Percentiles rank a stretch among this genome's conserved stretches.
Evolutionary conservation across 2,113 vertebrate genomes (phyloP).

Genomic region (Talpa occidentalis): DNA sequence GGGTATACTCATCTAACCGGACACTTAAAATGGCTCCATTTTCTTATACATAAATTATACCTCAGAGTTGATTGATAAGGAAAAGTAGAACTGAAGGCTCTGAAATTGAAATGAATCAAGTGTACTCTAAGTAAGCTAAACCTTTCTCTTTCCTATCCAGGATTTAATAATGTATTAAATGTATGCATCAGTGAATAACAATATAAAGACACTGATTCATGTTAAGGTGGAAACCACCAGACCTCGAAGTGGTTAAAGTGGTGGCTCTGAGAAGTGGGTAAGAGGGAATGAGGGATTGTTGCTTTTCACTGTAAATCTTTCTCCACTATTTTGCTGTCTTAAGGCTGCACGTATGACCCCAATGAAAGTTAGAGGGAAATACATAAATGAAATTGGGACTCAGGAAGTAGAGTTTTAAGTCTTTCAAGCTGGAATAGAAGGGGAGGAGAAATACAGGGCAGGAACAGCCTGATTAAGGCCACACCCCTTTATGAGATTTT

Average conservation of each 20-base stretch:
- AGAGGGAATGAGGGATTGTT: too few relatives aligned
- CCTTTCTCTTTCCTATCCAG: not conserved
- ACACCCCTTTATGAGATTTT: not conserved
- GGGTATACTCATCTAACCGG: not conserved
- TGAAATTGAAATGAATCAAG: not conserved
- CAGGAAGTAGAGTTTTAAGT: not conserved
- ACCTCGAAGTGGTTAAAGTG: not conserved
- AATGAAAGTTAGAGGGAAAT: not conserved
- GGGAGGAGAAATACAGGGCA: not conserved
- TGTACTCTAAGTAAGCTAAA: not conserved
- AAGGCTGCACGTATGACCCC: not conserved
- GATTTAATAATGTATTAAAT: not conserved
- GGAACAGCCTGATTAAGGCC: not conserved
- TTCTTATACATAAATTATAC: not conserved
- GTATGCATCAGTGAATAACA: not conserved
- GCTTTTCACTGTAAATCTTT: not conserved
- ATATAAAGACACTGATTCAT: not conserved
- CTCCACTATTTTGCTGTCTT: not conserved
- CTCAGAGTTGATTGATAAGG: not conserved
- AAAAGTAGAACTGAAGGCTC: constrained; percentile 24
- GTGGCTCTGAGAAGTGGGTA: not conserved
- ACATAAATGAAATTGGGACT: not conserved
- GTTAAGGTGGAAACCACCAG: not conserved
- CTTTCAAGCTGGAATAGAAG: not conserved
- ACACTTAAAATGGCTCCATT: not conserved